Evolutionary conservation across 2,113 vertebrate species (phyloP).

Genomic region (Podilymbus podiceps): DNA sequence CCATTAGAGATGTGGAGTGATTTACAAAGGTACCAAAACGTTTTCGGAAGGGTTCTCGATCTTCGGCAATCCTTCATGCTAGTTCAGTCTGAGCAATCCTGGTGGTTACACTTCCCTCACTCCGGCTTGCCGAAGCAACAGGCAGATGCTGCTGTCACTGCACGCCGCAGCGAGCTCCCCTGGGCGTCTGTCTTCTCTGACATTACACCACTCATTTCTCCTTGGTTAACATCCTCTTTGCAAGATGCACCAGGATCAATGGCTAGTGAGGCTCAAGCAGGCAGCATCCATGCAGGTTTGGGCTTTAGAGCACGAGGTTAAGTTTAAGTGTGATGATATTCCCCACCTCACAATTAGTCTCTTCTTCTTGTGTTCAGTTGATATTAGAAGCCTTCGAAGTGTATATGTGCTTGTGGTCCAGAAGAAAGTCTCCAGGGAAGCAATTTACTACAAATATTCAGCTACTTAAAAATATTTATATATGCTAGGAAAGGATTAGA

Average conservation of each 20-base stretch:
- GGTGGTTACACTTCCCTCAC: not conserved
- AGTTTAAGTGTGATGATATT: not conserved
- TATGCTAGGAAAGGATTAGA: not conserved
- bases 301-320: not conserved
- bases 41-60: not conserved
- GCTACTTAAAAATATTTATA: conserved; percentile 46
- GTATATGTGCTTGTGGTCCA: not conserved
- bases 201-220: not conserved
- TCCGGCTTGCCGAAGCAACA: not conserved
- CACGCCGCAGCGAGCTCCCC: fast-evolving
- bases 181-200: no score
- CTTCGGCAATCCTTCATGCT: not conserved
- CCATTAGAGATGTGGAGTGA: not conserved
- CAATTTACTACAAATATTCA: conserved; percentile 16
- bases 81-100: not conserved
- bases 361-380: not conserved
- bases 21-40: not conserved
- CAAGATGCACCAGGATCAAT: not conserved
- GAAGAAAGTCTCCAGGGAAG: not conserved
- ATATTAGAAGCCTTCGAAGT: not conserved
- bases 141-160: not conserved
- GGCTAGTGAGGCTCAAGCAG: not conserved
- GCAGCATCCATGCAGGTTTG: not conserved
- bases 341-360: not conserved
- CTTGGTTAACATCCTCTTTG: not conserved